phyloP scores from a whole-genome alignment of 2,888 invertebrate species.

The Rhogogaster chlorosoma region DNA sequence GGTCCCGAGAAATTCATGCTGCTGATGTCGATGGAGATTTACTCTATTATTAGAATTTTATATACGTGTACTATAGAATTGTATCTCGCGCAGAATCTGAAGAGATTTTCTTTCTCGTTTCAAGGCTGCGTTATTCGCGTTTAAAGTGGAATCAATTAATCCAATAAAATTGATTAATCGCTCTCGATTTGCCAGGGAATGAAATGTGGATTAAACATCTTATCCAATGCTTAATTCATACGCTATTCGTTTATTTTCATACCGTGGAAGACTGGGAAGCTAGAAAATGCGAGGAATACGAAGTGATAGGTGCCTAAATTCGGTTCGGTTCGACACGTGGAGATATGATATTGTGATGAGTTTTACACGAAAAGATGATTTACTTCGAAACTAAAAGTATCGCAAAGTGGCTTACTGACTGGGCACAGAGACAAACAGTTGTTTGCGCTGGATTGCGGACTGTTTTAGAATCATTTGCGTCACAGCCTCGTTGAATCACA shows the following conservation, averaged over 20 bases:
- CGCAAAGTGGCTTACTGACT: conserved; percentile 15
- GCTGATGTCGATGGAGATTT: conserved; percentile 3
- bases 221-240: background rate
- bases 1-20: background rate
- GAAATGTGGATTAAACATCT: background rate
- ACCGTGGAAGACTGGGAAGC: background rate
- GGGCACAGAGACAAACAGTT: conserved; percentile 45
- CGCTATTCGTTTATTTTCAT: background rate
- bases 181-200: background rate
- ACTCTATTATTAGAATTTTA: conserved; percentile 18
- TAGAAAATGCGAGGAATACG: background rate
- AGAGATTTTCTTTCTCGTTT: background rate
- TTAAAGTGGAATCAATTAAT: background rate
- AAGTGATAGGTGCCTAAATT: background rate
- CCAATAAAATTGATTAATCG: background rate
- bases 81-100: background rate
- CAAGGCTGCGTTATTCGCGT: background rate
- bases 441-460: conserved; percentile 44
- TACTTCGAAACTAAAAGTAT: background rate
- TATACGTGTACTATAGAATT: background rate
- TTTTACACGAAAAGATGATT: background rate
- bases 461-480: conserved; percentile 50
- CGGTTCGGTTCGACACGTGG: background rate
- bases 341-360: background rate
- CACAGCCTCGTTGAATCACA: conserved; percentile 43